Evolutionary conservation across 2,888 invertebrate genomes (phyloP).

Genomic region (Cephus pygmeus): DNA sequence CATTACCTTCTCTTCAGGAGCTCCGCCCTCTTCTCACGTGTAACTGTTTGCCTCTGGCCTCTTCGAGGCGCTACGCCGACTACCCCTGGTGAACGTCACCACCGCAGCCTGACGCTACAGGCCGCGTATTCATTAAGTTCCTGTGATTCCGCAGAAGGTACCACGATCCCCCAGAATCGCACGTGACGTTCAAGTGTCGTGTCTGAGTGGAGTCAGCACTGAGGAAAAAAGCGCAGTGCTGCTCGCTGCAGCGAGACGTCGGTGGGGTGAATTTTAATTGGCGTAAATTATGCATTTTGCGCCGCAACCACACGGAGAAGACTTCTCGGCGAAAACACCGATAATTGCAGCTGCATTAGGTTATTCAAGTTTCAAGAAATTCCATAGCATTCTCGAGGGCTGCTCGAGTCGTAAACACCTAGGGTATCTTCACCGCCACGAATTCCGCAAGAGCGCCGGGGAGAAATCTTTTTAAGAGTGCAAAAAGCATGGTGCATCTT

Average conservation of each 20-base stretch:
- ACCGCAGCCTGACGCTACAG: constrained; percentile 5
- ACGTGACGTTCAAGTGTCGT: constrained; percentile 14
- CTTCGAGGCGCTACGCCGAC: neutral
- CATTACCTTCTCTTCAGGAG: neutral
- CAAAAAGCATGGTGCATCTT: too few species aligned
- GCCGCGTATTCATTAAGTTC: constrained; percentile 39
- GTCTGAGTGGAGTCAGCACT: constrained; percentile 42
- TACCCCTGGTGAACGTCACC: neutral
- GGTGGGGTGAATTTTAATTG: constrained; percentile 47
- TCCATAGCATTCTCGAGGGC: too few species aligned
- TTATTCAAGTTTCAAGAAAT: too few species aligned
- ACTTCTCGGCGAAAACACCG: too few species aligned
- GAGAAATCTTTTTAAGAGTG: too few species aligned
- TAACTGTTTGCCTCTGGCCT: neutral
- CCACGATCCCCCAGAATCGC: too few species aligned
- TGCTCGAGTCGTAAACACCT: too few species aligned
- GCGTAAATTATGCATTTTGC: constrained; percentile 49
- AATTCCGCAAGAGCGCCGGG: too few species aligned
- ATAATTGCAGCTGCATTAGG: too few species aligned
- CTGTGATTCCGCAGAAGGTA: constrained; percentile 21
- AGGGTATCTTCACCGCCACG: too few species aligned
- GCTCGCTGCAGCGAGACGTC: constrained; percentile 41
- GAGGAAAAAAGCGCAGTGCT: constrained; percentile 38
- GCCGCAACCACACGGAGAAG: constrained; percentile 8
- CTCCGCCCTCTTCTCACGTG: neutral